Percentiles rank a stretch among this genome's conserved stretches.
phyloP scores from a whole-genome alignment of 2,888 invertebrate genomes.

The Galerucella calmariensis region DNA sequence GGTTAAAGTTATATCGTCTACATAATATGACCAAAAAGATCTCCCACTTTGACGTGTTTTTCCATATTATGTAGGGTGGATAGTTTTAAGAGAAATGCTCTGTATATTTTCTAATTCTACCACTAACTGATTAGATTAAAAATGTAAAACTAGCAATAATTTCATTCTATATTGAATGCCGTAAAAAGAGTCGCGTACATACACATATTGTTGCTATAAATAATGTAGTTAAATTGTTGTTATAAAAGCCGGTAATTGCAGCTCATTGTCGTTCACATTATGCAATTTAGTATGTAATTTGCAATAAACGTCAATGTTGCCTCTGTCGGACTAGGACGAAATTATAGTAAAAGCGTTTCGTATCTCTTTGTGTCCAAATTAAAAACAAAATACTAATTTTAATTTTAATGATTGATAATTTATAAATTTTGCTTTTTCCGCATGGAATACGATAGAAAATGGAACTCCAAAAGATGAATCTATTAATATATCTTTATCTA shows the following conservation, averaged over 20 bases:
- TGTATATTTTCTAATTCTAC: not conserved
- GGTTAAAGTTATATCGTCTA: too few relatives aligned
- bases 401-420: too few relatives aligned
- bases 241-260: conserved; percentile 43
- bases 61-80: too few relatives aligned
- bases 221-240: conserved; percentile 26
- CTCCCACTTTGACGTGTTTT: too few relatives aligned
- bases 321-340: conserved; percentile 20
- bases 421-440: too few relatives aligned
- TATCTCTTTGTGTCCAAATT: not conserved
- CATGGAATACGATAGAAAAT: too few relatives aligned
- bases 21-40: too few relatives aligned
- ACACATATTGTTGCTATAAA: conserved; percentile 21
- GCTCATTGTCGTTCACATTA: conserved; percentile 50
- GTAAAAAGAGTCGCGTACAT: conserved; percentile 5
- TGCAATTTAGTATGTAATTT: conserved; percentile 46
- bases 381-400: not conserved
- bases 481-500: too few relatives aligned
- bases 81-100: too few relatives aligned
- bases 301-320: conserved; percentile 45
- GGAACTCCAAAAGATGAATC: too few relatives aligned
- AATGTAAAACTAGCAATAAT: conserved; percentile 5
- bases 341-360: not conserved
- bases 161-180: not conserved
- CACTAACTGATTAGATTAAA: not conserved